Conservation (phyloP, 1,140 invertebrate species). For the Cataglyphis hispanica region DNA sequence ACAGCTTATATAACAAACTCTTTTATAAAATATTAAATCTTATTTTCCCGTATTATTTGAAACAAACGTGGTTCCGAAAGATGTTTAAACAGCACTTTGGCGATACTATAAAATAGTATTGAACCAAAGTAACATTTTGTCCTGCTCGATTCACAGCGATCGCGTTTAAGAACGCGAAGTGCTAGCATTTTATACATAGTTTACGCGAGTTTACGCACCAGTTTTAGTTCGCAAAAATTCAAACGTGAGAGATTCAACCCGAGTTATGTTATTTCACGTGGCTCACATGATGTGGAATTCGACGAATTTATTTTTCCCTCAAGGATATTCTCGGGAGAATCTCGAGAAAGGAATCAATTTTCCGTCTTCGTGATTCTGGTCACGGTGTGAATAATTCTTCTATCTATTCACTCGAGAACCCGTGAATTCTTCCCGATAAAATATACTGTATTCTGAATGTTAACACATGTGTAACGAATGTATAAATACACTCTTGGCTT, state of each 20-base stretch:
- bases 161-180: constrained; percentile 29
- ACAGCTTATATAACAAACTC: background rate
- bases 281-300: constrained; percentile 32
- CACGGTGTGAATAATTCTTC: constrained; percentile 63
- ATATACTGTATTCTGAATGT: constrained; percentile 26
- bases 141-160: constrained; percentile 17
- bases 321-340: constrained; percentile 48
- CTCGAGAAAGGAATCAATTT: constrained; percentile 55
- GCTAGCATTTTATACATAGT: constrained; percentile 24
- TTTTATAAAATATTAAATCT: constrained; percentile 4
- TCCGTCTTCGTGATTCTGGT: constrained; percentile 52
- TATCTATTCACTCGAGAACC: background rate
- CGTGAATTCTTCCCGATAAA: constrained; percentile 33
- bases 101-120: background rate
- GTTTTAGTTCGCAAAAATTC: constrained; percentile 43
- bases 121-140: constrained; percentile 30
- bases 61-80: background rate
- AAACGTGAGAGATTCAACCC: constrained; percentile 43
- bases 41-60: background rate
- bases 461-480: constrained; percentile 20
- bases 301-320: constrained; percentile 55
- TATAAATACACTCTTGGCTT: constrained; percentile 12
- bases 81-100: background rate
- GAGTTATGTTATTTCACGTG: constrained; percentile 43
- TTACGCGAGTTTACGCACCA: constrained; percentile 24